Evolutionary conservation across 2,888 invertebrate genomes (phyloP), one percentile per base, ranked within the genome.

Genomic region (Caenorhabditis sp.): DNA sequence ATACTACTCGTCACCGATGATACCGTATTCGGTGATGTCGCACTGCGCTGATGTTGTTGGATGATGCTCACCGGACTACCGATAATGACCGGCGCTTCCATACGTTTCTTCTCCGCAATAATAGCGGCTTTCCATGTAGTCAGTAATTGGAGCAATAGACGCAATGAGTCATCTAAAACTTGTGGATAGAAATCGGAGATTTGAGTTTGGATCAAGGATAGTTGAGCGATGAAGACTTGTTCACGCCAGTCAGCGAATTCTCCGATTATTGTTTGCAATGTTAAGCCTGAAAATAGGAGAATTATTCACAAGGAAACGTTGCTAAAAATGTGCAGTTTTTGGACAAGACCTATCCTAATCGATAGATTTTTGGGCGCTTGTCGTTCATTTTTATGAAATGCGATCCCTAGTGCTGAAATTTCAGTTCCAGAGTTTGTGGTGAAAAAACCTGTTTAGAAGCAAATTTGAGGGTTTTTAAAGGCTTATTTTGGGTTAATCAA

Each of bases 241-340:
- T 95, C 95, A 82, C 97, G 91, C 97, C 97, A 99, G 86, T 95
- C 95, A 23, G 95, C 93, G 88, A 97, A 97, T 89, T 99, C 97
- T 50, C 94, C 92, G 27, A 97, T 94, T 31, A 99, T 91, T 58
- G 95, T 97, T 89, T 97, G 97, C 20, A 88, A 80, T 2, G 88
- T 84, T 56, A 85, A 79, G 25, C 72, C 31, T 31, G 31, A 31
- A 31, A 31, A 31, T 31, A 4, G 31, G 5, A 31, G 31, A 7
- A 7, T 31, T 31, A 7, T 31, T 31, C 10, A 4, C 10, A 7
- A 31, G 31, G 31, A 10, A 31, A 10, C 31, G 31, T 7, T 31
- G 4, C 10, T 31, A 31, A 31, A 10, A 10, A 31, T 4, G 31
- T 31, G 10, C 10, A 10, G n/a, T n/a, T n/a, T n/a, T n/a, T n/a